A percentile compares a stretch with the other conserved stretches of the same genome.
These are phyloP conservation scores for Pyrrhia umbra DNA, from an alignment of 2,888 invertebrate genomes.

Conservation along the genomic window DNA sequence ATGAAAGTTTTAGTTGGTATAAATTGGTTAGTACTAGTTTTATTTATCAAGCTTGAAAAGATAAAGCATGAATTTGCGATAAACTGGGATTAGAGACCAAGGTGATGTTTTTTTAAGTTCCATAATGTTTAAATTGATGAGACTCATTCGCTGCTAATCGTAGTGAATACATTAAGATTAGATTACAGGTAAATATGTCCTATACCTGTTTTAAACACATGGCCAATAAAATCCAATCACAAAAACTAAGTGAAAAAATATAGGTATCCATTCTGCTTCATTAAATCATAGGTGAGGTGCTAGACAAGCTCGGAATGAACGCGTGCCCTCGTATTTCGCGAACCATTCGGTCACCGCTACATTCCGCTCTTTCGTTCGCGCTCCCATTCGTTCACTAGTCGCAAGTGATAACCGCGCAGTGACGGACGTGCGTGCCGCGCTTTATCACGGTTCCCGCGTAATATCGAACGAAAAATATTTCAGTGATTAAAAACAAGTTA, in stretches of 20 bases:
- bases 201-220: conserved; percentile 7
- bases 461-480: conserved; percentile 72
- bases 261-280: conserved; percentile 30
- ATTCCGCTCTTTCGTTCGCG: conserved; percentile 69
- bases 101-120: conserved; percentile 5
- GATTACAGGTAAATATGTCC: conserved; percentile 29
- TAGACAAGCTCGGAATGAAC: conserved; percentile 54
- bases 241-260: conserved; percentile 19
- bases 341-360: conserved; percentile 71
- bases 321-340: conserved; percentile 64
- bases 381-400: conserved; percentile 78
- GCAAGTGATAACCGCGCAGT: conserved; percentile 80
- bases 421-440: conserved; percentile 68
- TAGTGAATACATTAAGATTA: conserved; percentile 27
- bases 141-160: conserved; percentile 14
- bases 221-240: conserved; percentile 17
- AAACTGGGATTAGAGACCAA: conserved; percentile 28
- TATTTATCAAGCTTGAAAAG: conserved; percentile 15
- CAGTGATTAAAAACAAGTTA: conserved; percentile 73
- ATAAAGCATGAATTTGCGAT: conserved; percentile 18
- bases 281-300: conserved; percentile 40
- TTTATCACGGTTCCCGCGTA: conserved; percentile 74
- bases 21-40: neutral
- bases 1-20: conserved; percentile 24
- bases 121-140: neutral